Evolutionary conservation across 2,888 invertebrate genomes (phyloP), one percentile per base, ranked within the genome.

Genomic region (Pseudococcus longispinus): DNA sequence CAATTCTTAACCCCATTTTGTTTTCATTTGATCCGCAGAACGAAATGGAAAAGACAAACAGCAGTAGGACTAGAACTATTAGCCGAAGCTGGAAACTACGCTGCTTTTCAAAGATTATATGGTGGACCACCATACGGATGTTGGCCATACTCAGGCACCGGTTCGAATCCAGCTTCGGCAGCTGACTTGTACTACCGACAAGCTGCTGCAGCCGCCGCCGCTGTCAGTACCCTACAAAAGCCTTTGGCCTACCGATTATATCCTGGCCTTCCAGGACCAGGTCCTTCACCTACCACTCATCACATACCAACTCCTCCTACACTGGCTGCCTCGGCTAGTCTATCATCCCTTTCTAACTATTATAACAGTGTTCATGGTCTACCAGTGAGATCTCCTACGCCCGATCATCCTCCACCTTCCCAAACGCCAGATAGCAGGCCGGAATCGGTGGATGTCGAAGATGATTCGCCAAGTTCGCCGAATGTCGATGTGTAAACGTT

Each of bases 71-170:
- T 98, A 89, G 99, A 99, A 91, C 93, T 99, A 65, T 92, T 99
- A 87, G 97, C 98, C 2, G 99, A 99, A 91, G 98, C 98, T 0
- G 98, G 98, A 11, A 99, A 98, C 92, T 97, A 97, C 92, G 98
- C 98, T 0, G 99, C 99, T n/a, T 97, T 99, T 90, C 98, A 98
- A 92, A 94, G 98, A 88, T 93, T 99, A 88, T 97, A 97, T 91
- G 96, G 96, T 13, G 93, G 94, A 0, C 93, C 93, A 15, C 94
- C 95, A 0, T 95, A 95, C 91, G 93, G 93, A 74, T 93, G 93
- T 88, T 93, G 93, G 92, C 93, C 92, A 23, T 93, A 92, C 90
- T 89, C 92, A 91, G 18, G 89, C 90, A 87, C 90, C 90, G 42
- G 90, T 91, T 92, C 94, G 88, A 92, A 90, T 90, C 92, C 93